phyloP scores from a whole-genome alignment of 2,113 vertebrate genomes.

The Nannospalax galili region DNA sequence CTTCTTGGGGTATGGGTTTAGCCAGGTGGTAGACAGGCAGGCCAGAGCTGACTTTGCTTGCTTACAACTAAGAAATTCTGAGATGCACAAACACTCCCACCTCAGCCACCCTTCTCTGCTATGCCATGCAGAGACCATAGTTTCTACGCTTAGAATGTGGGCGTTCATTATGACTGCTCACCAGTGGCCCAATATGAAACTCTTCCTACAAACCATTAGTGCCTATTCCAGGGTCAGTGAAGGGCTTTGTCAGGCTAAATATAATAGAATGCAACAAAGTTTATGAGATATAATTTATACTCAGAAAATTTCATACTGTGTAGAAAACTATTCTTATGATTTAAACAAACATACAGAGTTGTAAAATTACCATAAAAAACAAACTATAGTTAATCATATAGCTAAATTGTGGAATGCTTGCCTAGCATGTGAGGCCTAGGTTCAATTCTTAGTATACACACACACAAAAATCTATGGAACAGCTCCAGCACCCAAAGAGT shows the following conservation, averaged over 20 bases:
- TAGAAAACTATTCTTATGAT: neutral
- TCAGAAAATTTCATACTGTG: neutral
- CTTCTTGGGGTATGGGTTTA: neutral
- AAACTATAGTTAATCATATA: neutral
- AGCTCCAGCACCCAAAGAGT: neutral
- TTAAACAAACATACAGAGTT: neutral
- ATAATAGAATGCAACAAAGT: constrained; percentile 17
- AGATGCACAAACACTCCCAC: neutral
- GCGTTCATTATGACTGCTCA: neutral
- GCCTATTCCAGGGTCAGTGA: neutral
- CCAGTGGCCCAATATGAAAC: neutral
- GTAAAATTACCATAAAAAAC: neutral
- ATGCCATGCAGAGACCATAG: neutral
- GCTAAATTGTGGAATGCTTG: neutral
- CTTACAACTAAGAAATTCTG: neutral
- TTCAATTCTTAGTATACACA: neutral
- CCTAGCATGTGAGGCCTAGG: neutral
- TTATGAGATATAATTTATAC: neutral
- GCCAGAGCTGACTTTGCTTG: neutral
- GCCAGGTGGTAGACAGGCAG: neutral
- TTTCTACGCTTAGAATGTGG: neutral
- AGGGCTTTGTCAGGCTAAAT: neutral
- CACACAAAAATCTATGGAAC: neutral
- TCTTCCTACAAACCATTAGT: neutral
- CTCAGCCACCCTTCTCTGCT: neutral